A percentile compares a stretch with the other conserved stretches of the same genome.
Evolutionary conservation across 2,113 vertebrate species (phyloP).

Genomic region (Candoia aspera): DNA sequence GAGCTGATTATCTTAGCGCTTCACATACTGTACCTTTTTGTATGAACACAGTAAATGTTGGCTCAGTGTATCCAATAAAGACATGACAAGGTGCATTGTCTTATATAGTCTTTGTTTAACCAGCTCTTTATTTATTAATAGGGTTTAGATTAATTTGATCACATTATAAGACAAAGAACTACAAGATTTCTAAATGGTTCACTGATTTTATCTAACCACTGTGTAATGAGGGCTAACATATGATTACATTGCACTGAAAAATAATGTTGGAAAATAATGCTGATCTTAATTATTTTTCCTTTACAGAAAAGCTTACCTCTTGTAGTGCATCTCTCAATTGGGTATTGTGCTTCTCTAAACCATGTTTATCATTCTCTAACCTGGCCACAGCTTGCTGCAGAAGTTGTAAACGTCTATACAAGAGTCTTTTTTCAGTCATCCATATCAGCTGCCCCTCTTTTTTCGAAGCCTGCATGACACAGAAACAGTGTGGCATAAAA

Average conservation of each 20-base stretch:
- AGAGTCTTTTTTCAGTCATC: conserved; percentile 50
- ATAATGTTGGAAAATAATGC: neutral
- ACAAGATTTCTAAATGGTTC: neutral
- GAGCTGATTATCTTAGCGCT: too few relatives aligned
- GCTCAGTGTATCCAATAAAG: neutral
- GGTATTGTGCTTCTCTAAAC: conserved; percentile 61
- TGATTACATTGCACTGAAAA: neutral
- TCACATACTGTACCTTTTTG: too few relatives aligned
- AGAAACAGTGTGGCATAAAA: conserved; percentile 1
- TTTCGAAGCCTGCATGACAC: conserved; percentile 45
- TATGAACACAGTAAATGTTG: neutral
- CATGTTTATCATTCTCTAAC: conserved; percentile 68
- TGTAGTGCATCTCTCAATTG: conserved; percentile 70
- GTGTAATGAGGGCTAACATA: neutral
- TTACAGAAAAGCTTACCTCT: conserved; percentile 54
- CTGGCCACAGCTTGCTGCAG: conserved; percentile 63
- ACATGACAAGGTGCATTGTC: neutral
- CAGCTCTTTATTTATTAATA: neutral
- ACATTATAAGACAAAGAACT: neutral
- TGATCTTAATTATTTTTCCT: neutral
- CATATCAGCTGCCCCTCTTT: conserved; percentile 40
- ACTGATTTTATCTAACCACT: neutral
- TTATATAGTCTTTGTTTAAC: neutral
- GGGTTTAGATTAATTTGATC: neutral
- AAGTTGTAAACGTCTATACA: conserved; percentile 57